Evolutionary conservation across 2,797 vertebrate species (phyloP), one percentile per base, ranked within the genome.

Genomic region (Fistularia tabacaria): DNA sequence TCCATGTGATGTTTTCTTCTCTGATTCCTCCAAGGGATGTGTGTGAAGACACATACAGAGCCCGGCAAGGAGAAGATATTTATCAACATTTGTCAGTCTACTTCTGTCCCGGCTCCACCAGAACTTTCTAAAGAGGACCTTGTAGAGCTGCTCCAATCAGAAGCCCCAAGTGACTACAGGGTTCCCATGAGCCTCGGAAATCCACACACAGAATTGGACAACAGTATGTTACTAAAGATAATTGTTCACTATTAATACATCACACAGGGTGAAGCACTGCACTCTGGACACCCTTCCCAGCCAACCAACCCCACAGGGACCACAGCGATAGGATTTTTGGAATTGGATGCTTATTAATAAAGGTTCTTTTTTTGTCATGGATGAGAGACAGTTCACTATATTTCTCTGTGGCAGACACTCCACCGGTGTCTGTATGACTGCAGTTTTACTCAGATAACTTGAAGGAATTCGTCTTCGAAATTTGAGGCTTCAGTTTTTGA

Each of bases 121-220:
- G 83, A 91, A 1, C 63, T 95, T 14, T 93, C 91, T 0, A 91
- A 87, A 59, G 90, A 93, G 0, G 90, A 93, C 49, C 87, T 97
- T 0, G 84, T 93, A 48, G 82, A 88, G n/a, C 91, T 97, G 52
- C 85, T 97, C 36, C 92, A 95, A 46, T 93, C 93, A 2, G 93
- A 95, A 9, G 92, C 93, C 41, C 92, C 93, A 0, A 90, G 91
- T 0, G 87, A 86, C 10, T 97, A 91, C 75, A 88, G 91, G 64
- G 93, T 97, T 73, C 93, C 94, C 57, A 96, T 97, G 94, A 96
- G 93, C 66, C 90, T 97, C 1, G 94, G 94, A 10, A 93, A 95
- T 73, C 91, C 94, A 0, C 94, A 96, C 47, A 82, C 85, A 0
- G 94, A 96, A 76, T 51, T 90, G 14, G 94, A 97, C 85, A 94